Percentiles rank a stretch among this genome's conserved stretches.
These are phyloP conservation scores for Poeciliopsis occidentalis DNA, from an alignment of 2,113 vertebrate species.

Conservation along the genomic window DNA sequence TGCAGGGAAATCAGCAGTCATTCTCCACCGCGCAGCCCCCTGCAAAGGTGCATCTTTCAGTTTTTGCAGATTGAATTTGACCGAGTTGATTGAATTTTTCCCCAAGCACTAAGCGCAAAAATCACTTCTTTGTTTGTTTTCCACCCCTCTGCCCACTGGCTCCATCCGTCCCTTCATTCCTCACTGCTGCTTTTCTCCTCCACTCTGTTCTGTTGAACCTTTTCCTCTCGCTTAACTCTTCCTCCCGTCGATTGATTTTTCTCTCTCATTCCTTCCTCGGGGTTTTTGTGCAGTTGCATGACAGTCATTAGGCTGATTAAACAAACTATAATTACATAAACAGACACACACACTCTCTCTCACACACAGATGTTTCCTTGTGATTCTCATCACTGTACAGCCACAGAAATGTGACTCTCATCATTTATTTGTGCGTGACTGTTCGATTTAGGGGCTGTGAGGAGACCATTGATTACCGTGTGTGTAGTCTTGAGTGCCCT, in stretches of 20 bases:
- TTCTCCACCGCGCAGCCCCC: constrained; percentile 34
- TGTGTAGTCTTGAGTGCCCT: constrained; percentile 50
- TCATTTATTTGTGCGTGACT: constrained; percentile 32
- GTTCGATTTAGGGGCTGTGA: constrained; percentile 55
- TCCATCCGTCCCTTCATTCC: constrained; percentile 38
- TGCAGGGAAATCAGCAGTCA: constrained; percentile 19
- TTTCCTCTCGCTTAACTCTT: constrained; percentile 21
- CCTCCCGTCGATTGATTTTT: constrained; percentile 36
- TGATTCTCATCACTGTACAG: constrained; percentile 56
- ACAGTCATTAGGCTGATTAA: constrained; percentile 66
- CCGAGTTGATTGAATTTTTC: constrained; percentile 69
- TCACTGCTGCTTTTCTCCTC: neutral
- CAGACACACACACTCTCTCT: constrained; percentile 22
- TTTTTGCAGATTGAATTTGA: constrained; percentile 70
- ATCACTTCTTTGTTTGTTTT: constrained; percentile 41
- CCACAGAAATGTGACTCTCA: constrained; percentile 55
- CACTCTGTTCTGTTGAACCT: constrained; percentile 25
- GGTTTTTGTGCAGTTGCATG: constrained; percentile 49
- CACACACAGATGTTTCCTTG: constrained; percentile 43
- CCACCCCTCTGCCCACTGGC: constrained; percentile 22
- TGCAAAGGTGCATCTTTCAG: constrained; percentile 59
- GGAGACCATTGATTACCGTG: constrained; percentile 67
- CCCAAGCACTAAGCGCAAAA: constrained; percentile 62
- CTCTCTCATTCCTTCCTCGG: constrained; percentile 12
- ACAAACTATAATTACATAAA: constrained; percentile 56